Percentiles rank a stretch among this genome's conserved stretches.
These are phyloP conservation scores for Eospalax fontanierii DNA, from an alignment of 2,797 vertebrate genomes.

Conservation along the genomic window DNA sequence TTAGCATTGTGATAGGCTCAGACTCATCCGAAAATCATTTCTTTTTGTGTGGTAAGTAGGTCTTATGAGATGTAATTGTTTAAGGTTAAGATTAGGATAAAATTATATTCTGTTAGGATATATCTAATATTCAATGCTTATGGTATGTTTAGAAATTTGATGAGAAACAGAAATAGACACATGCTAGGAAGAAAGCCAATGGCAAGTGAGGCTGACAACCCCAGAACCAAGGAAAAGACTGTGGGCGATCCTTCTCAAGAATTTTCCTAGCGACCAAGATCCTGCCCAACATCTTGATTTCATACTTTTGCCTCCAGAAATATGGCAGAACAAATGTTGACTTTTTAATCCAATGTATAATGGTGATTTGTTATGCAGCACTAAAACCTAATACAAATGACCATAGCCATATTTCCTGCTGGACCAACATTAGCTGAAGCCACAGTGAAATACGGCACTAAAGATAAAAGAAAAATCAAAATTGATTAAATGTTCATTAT, in stretches of 20 bases:
- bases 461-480: not conserved
- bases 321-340: not conserved
- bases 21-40: not conserved
- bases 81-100: too few relatives aligned
- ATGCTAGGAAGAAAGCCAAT: not conserved
- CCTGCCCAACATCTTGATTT: not conserved
- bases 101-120: not conserved
- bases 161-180: not conserved
- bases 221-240: not conserved
- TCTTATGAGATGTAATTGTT: not conserved
- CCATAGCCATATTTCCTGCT: not conserved
- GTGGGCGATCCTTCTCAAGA: not conserved
- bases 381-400: not conserved
- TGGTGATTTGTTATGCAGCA: not conserved
- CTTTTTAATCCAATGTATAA: not conserved
- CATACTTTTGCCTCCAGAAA: not conserved
- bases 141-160: not conserved
- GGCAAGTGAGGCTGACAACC: not conserved
- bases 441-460: not conserved
- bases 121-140: not conserved
- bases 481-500: not conserved
- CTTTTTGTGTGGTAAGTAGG: not conserved
- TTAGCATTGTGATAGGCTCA: not conserved
- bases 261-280: not conserved
- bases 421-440: not conserved